Evolutionary conservation across 2,113 vertebrate species (phyloP), one percentile per base, ranked within the genome.

Genomic region (Ceuthmochares aereus): DNA sequence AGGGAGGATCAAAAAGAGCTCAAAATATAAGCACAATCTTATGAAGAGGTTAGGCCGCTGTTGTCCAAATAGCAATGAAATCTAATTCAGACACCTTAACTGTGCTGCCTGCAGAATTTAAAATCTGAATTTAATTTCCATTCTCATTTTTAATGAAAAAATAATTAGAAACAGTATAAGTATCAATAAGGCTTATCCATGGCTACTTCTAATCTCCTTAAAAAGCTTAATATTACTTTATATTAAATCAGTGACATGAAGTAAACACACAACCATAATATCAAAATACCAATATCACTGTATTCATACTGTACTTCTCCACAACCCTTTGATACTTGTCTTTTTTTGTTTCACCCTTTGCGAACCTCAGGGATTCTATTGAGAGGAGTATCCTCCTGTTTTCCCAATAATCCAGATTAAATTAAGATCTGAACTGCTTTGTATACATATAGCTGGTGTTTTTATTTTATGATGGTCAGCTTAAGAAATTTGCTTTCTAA

Each of bases 81-180:
- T n/a, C 36, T 69, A 42, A 88, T 34, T 69, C 45, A 77, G 34
- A 72, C 17, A 34, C 32, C 32, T 21, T n/a, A 54, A 91, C 67
- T 59, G 40, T 62, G 86, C 67, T 64, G 54, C n/a, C n/a, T 74
- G 25, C 12, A 68, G 77, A 95, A 63, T 63, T 89, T 77, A 40
- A 86, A 86, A 86, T 74, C 27, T 64, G 22, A 63, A 77, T 69
- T 74, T 69, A 59, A 89, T 90, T 42, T 92, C 34, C 17, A 58
- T 78, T 72, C 64, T 67, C 32, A 56, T 63, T 82, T 77, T 86
- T 86, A 83, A 90, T 79, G 90, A 72, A 82, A 81, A 92, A 66
- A 66, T 34, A 78, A 90, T 75, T 64, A 56, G 77, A 47, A 68
- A 13, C 25, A 68, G 60, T 87, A 68, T 49, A 55, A 83, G 74